Percentiles rank a stretch among this genome's conserved stretches.
phyloP scores from a whole-genome alignment of 1,140 invertebrate species.

The Bombus terrestris region DNA sequence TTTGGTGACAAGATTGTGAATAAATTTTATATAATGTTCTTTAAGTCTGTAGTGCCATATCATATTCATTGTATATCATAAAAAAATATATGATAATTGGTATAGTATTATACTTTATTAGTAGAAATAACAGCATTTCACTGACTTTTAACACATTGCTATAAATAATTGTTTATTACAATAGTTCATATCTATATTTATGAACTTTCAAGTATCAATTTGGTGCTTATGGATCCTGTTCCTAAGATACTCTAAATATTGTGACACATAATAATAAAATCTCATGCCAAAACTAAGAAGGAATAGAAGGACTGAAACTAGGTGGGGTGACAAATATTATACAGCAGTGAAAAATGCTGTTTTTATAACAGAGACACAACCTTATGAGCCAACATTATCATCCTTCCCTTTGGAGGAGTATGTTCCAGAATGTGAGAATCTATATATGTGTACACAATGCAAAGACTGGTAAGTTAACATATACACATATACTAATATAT shows the following conservation, averaged over 20 bases:
- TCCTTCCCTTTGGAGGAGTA: slow-evolving; percentile 63
- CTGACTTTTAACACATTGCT: background rate
- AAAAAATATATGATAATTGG: slow-evolving; percentile 27
- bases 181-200: background rate
- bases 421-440: slow-evolving; percentile 42
- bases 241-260: slow-evolving; percentile 21
- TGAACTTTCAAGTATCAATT: slow-evolving; percentile 13
- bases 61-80: slow-evolving; percentile 20
- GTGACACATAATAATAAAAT: slow-evolving; percentile 24
- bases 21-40: slow-evolving; percentile 2
- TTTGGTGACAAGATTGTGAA: background rate
- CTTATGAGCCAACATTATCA: slow-evolving; percentile 69
- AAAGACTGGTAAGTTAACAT: slow-evolving; percentile 73
- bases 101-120: background rate
- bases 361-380: slow-evolving; percentile 62
- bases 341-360: slow-evolving; percentile 70
- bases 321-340: slow-evolving; percentile 69
- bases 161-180: background rate
- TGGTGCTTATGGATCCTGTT: slow-evolving; percentile 1
- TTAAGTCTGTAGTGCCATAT: background rate
- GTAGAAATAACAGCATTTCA: slow-evolving; percentile 7
- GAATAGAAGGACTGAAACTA: slow-evolving; percentile 64
- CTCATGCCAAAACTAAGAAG: slow-evolving; percentile 67
- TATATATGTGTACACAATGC: slow-evolving; percentile 73
- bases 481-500: background rate